Percentiles rank a stretch among this genome's conserved stretches.
Conservation (phyloP, 1,140 invertebrate genomes). For the Odontomachus brunneus region DNA sequence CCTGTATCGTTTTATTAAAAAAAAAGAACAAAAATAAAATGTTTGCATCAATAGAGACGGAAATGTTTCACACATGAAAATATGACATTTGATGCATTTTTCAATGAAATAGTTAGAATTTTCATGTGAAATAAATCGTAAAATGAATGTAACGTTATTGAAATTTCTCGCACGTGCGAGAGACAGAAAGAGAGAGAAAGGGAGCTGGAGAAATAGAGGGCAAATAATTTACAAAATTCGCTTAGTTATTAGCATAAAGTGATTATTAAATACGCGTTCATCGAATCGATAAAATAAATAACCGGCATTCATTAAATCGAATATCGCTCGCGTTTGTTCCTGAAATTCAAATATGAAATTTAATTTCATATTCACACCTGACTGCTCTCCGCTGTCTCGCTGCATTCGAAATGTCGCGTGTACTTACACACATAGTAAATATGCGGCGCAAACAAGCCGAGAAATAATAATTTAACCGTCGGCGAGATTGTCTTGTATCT, state of each 20-base stretch:
- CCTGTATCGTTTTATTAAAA: not conserved
- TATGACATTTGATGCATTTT: not conserved
- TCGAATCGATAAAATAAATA: too few relatives aligned
- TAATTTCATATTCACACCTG: conserved; percentile 25
- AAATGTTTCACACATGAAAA: not conserved
- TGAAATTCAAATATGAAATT: not conserved
- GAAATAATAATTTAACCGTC: conserved; percentile 37
- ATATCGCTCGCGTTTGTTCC: not conserved
- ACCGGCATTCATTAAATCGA: not conserved
- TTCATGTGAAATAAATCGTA: not conserved
- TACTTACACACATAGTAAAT: not conserved
- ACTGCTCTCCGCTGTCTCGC: conserved; percentile 2
- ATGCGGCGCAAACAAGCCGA: conserved; percentile 3
- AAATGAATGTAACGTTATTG: not conserved
- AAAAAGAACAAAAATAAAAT: too few relatives aligned
- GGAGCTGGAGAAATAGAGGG: not conserved
- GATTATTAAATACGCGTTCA: too few relatives aligned
- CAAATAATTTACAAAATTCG: not conserved
- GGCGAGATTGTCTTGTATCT: conserved; percentile 13
- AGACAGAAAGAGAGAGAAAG: not conserved
- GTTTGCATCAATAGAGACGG: not conserved
- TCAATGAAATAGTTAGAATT: not conserved
- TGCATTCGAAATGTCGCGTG: not conserved
- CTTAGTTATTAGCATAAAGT: too few relatives aligned
- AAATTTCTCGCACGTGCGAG: not conserved